Evolutionary conservation across 2,888 invertebrate genomes (phyloP).

Genomic region (Chloromyia formosa): DNA sequence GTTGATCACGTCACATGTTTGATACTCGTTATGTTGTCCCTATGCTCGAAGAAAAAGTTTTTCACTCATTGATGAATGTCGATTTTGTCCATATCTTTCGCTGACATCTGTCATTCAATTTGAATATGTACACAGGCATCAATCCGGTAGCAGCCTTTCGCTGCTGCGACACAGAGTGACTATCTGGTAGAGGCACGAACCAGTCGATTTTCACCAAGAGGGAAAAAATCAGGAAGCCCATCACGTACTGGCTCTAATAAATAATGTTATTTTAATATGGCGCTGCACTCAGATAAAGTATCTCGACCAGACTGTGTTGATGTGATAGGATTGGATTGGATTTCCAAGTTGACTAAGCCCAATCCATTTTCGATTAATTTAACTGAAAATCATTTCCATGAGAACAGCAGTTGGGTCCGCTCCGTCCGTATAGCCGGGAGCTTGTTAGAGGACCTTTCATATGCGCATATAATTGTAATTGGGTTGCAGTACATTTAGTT

Average conservation of each 20-base stretch:
- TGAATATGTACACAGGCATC: slow-evolving; percentile 25
- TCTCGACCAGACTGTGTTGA: too few relatives aligned
- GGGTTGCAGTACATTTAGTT: slow-evolving; percentile 25
- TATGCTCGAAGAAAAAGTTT: slow-evolving; percentile 11
- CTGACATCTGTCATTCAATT: slow-evolving; percentile 41
- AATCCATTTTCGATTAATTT: slow-evolving; percentile 46
- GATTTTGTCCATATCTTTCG: slow-evolving; percentile 25
- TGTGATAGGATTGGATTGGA: too few relatives aligned
- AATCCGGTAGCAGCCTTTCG: not conserved
- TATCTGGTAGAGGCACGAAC: too few relatives aligned
- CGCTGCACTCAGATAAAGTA: not conserved
- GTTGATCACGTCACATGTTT: slow-evolving; percentile 25
- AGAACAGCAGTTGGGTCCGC: not conserved
- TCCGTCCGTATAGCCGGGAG: not conserved
- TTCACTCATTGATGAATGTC: slow-evolving; percentile 19
- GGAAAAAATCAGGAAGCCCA: too few relatives aligned
- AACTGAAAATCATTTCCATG: slow-evolving; percentile 41
- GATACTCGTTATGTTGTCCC: slow-evolving; percentile 16
- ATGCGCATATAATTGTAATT: slow-evolving; percentile 30
- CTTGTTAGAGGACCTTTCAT: slow-evolving; percentile 30
- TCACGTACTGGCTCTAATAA: too few relatives aligned
- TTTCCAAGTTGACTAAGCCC: slow-evolving; percentile 9
- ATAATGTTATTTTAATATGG: slow-evolving; percentile 8
- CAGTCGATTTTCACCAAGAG: too few relatives aligned
- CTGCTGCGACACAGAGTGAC: too few relatives aligned